A percentile compares a stretch with the other conserved stretches of the same genome.
Evolutionary conservation across 1,140 invertebrate species (phyloP).

Genomic region (Pomacea maculata): DNA sequence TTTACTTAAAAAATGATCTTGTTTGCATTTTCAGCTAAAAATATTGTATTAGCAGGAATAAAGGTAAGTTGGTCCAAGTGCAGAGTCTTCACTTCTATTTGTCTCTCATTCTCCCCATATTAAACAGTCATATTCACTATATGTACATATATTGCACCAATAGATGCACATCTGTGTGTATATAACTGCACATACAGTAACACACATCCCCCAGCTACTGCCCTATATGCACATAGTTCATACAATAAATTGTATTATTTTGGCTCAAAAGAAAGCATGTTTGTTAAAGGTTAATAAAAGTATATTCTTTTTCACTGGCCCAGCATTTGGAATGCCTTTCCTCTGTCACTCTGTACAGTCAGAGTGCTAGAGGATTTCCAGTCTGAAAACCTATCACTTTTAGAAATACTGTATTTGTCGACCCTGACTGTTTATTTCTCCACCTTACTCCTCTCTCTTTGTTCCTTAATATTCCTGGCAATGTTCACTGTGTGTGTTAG

Average conservation of each 20-base stretch:
- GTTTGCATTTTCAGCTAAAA: slow-evolving; percentile 61
- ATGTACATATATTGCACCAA: background rate
- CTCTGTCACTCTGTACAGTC: no score
- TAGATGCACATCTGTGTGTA: background rate
- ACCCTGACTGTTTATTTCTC: no score
- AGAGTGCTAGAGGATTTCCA: no score
- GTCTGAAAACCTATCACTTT: no score
- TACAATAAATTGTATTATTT: background rate
- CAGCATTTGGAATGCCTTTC: no score
- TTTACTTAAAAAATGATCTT: background rate
- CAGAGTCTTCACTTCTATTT: no score
- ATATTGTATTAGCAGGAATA: slow-evolving; percentile 62
- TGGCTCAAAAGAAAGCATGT: background rate
- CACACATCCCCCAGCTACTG: background rate
- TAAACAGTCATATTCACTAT: background rate
- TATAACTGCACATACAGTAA: background rate
- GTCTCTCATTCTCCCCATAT: background rate
- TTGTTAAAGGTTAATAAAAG: background rate
- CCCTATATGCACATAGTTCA: background rate
- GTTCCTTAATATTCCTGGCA: no score
- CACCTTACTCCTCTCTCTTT: no score
- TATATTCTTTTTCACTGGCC: background rate
- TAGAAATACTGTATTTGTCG: no score
- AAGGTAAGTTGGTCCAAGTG: slow-evolving; percentile 47
- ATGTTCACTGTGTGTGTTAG: no score